Base-by-base conservation (phyloP, 2,113 vertebrate genomes). In the Acanthochromis polyacanthus region DNA sequence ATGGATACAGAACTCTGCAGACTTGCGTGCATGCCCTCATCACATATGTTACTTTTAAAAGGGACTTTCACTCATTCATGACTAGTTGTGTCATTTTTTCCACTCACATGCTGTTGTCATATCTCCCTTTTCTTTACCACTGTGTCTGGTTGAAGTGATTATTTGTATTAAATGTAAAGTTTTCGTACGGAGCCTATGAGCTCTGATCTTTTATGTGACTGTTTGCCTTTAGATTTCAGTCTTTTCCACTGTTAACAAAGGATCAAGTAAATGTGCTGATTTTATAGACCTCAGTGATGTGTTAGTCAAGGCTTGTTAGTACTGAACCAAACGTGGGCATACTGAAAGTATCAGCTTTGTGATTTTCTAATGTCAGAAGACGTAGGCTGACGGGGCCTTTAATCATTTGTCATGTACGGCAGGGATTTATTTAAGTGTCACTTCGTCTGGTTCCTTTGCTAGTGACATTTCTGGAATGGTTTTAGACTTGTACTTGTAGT, bases 341-440 rank as follows among this genome's bases (percentile, higher is more conserved):
- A 74, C 60, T 74, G 64, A 83, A 82, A 55, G 64, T 78, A 71
- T 83, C 68, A 50, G 59, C 30, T 64, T 40, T 46, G 22, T 43
- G 73, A 59, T 73, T 81, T 43, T 70, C 28, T 90, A 80, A 88
- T 85, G 82, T 78, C 81, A 72, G 65, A 78, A 73, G 63, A 82
- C 43, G 46, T 50, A 56, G 78, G 73, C 73, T 85, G 69, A 89
- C 61, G 61, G 52, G 4, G 71, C 76, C 88, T 89, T 91, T 86
- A 91, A 92, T 93, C 80, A 82, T 88, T 88, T 89, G 67, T 88
- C 90, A 88, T 92, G 82, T 90, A 86, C 61, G 40, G 59, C 74
- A 79, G 60, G 32, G 72, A 83, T 92, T 90, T 89, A 74, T 91
- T 89, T 82, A 82, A 87, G 59, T 80, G 80, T 91, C 80, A 85